Percentiles rank a stretch among this genome's conserved stretches.
phyloP scores from a whole-genome alignment of 2,888 invertebrate species.

The Apantesis nais region DNA sequence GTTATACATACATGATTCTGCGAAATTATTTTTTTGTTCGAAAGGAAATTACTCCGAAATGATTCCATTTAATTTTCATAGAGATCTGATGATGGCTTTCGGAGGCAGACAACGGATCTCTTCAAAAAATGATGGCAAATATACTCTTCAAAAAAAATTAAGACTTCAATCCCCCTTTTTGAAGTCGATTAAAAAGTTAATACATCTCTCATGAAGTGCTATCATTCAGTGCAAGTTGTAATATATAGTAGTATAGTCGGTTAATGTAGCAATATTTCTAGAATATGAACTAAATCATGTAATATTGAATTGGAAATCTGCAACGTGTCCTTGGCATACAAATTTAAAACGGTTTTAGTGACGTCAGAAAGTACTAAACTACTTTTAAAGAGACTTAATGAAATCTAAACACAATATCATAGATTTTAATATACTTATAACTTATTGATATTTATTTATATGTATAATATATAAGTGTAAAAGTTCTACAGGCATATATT shows the following conservation, averaged over 20 bases:
- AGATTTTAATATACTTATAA: not conserved
- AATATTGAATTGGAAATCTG: constrained; percentile 6
- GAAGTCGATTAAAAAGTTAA: too few relatives aligned
- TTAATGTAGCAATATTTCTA: constrained; percentile 19
- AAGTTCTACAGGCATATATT: too few relatives aligned
- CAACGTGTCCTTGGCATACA: not conserved
- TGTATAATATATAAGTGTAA: too few relatives aligned
- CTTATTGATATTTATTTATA: not conserved
- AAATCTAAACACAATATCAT: not conserved
- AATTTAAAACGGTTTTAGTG: constrained; percentile 6
- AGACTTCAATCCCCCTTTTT: not conserved
- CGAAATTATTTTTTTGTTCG: too few relatives aligned
- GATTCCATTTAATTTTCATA: too few relatives aligned
- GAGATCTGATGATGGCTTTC: too few relatives aligned
- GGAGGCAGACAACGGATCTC: too few relatives aligned
- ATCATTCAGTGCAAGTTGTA: constrained; percentile 14
- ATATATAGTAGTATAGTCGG: constrained; percentile 21
- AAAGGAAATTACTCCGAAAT: too few relatives aligned
- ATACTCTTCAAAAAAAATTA: too few relatives aligned
- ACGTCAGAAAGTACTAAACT: not conserved
- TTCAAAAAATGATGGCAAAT: too few relatives aligned
- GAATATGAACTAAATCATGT: constrained; percentile 15
- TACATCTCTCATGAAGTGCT: not conserved
- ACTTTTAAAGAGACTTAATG: not conserved
- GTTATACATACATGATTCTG: too few relatives aligned